These are phyloP conservation scores for Bovichtus variegatus DNA, from an alignment of 2,797 vertebrate species.

Conservation along the genomic window DNA sequence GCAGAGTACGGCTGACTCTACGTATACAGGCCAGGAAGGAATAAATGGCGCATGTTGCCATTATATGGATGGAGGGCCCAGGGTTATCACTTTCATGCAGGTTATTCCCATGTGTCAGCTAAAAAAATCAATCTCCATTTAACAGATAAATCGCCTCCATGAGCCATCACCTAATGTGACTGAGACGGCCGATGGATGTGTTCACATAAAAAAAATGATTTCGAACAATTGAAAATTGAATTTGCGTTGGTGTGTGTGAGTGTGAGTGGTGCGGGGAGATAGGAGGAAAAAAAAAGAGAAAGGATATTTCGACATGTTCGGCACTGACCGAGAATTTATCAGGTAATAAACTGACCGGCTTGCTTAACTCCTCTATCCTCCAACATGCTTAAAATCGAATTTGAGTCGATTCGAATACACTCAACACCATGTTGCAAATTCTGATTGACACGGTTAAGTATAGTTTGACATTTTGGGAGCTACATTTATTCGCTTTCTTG, in stretches of 20 bases:
- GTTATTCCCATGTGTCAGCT: constrained; percentile 57
- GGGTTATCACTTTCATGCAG: constrained; percentile 63
- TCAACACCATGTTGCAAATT: background rate
- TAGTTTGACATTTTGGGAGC: background rate
- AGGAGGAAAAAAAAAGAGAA: background rate
- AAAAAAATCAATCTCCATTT: constrained; percentile 68
- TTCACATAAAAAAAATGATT: constrained; percentile 60
- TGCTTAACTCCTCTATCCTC: background rate
- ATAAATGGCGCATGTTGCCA: constrained; percentile 55
- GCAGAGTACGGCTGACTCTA: constrained; percentile 21
- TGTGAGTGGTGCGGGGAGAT: constrained; percentile 21
- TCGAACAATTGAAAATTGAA: constrained; percentile 46
- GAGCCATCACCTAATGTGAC: constrained; percentile 31
- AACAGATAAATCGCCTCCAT: constrained; percentile 53
- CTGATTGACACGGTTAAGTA: background rate
- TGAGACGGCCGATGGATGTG: constrained; percentile 16
- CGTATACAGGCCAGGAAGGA: constrained; percentile 40
- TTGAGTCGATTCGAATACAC: background rate
- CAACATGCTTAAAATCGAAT: background rate
- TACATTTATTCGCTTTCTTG: background rate
- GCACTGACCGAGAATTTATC: constrained; percentile 25
- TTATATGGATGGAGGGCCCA: constrained; percentile 53
- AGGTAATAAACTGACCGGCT: constrained; percentile 23
- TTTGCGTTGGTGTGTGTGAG: constrained; percentile 18
- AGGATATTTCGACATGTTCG: constrained; percentile 25